Conservation (phyloP, 1,140 invertebrate genomes). For the Meloidogyne exigua region DNA sequence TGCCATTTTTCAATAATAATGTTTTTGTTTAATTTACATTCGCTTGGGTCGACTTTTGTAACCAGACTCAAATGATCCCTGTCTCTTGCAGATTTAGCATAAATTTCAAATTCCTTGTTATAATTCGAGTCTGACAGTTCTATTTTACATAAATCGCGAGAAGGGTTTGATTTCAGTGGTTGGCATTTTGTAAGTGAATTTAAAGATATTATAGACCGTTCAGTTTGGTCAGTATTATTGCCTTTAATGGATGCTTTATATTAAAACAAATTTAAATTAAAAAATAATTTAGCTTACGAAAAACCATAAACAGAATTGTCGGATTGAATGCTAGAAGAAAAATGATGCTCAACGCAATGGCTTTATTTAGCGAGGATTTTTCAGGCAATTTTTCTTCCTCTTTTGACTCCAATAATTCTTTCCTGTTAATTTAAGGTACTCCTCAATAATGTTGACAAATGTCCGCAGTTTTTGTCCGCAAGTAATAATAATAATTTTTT, state of each 20-base stretch:
- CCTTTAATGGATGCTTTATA: not conserved
- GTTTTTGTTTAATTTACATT: not conserved
- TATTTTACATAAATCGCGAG: not conserved
- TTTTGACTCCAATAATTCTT: too few relatives aligned
- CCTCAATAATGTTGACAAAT: too few relatives aligned
- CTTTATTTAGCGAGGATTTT: not conserved
- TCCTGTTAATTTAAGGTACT: too few relatives aligned
- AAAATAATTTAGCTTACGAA: not conserved
- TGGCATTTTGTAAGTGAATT: not conserved
- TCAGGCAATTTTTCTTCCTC: not conserved
- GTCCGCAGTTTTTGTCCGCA: too few relatives aligned
- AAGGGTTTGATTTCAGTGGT: not conserved
- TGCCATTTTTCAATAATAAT: not conserved
- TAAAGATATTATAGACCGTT: not conserved
- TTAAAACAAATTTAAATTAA: not conserved
- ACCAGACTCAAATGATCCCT: not conserved
- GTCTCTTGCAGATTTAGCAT: not conserved
- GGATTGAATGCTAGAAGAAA: not conserved
- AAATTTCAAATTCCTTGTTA: not conserved
- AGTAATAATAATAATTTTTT: too few relatives aligned
- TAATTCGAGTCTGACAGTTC: not conserved
- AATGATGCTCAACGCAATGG: not conserved
- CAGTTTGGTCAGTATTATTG: not conserved
- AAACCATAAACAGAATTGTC: not conserved
- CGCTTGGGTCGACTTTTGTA: not conserved